Conservation (phyloP, 2,797 vertebrate species). For the Platalea minor region DNA sequence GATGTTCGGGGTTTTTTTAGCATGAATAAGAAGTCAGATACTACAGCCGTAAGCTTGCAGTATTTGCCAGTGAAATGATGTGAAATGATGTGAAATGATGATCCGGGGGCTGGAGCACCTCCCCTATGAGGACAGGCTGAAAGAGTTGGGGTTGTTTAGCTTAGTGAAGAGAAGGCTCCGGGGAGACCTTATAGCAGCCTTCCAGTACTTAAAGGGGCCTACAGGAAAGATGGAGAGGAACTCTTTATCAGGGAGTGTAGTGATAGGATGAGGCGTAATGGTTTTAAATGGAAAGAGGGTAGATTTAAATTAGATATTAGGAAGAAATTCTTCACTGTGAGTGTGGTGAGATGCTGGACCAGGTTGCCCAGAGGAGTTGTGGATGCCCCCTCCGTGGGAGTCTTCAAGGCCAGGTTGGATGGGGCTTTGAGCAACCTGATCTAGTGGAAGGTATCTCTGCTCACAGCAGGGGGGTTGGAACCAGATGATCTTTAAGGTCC, state of each 20-base stretch:
- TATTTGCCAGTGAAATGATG: background rate
- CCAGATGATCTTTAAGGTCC: background rate
- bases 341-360: fast-evolving
- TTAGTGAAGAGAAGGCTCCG: background rate
- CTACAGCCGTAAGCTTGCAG: background rate
- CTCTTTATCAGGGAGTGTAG: fast-evolving
- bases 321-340: background rate
- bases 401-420: background rate
- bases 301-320: background rate
- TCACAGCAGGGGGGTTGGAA: background rate
- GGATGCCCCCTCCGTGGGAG: fast-evolving
- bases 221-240: background rate
- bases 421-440: no score
- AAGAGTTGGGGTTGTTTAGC: background rate
- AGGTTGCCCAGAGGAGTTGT: fast-evolving
- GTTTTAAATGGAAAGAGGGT: background rate
- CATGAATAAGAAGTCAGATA: background rate
- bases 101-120: background rate
- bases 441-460: background rate
- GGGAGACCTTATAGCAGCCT: background rate
- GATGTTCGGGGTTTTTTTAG: fast-evolving
- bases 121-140: background rate
- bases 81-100: background rate
- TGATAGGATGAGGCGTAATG: fast-evolving
- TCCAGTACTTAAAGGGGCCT: background rate